Base-by-base conservation (phyloP, 2,888 invertebrate species). In the Drosophila glabriapex region DNA sequence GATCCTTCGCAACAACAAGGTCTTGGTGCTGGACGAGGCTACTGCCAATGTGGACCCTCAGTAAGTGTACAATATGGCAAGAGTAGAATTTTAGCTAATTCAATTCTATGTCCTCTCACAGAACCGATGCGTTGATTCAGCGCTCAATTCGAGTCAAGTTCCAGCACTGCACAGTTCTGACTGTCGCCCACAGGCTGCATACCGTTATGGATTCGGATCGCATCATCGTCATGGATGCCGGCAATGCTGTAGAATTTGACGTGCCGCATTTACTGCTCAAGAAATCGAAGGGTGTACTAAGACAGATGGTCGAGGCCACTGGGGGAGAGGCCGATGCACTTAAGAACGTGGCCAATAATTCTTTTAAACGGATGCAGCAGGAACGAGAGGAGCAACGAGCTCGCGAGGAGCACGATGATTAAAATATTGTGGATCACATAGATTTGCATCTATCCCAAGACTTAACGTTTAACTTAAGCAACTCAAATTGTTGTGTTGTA, bases 121-220 rank as follows among this genome's bases (percentile, higher is more conserved):
- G 93, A 92, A 98, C 98, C 19, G 98, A 98, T 93, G 95, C 95
- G 55, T 94, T 98, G 68, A 98, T 98, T 86, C 98, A 98, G 93
- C 95, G 94, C 90, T 97, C 98, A 0, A 97, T 98, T 67, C 94
- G 97, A 66, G 94, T 94, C 49, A 96, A 97, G 89, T 98, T 98
- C 92, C 94, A 95, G 19, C 94, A 96, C 28, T 98, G 97, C 93
- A 98, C 98, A 0, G 98, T 98, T 12, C 93, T 98, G 49, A 98
- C 98, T 0, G 97, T 98, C 41, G 98, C 98, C 6, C 98, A 98
- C 94, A 95, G 98, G 50, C 94, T 99, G 35, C 96, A 98, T 92
- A 98, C 98, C 0, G 97, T 98, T 76, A 98, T 98, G 96, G 98
- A 98, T 93, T 97, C 97, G 0, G 97, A 98, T 94, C 95, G 96